These are phyloP conservation scores for Lamellibrachia satsuma DNA, from an alignment of 2,888 invertebrate genomes.

Conservation along the genomic window DNA sequence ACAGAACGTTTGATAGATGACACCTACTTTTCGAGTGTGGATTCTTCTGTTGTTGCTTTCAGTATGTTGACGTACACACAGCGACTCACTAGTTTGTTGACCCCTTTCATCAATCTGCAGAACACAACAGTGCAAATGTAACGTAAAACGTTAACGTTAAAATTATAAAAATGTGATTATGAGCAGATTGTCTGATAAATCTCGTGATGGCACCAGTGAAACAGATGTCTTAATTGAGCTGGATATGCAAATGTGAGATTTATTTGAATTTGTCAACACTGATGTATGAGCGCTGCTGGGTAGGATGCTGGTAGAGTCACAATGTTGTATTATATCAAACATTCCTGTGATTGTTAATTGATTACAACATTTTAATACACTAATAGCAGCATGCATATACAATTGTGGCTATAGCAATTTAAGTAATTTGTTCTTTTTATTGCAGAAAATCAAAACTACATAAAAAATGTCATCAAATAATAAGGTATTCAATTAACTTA, in stretches of 20 bases:
- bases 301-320: not conserved
- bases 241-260: not conserved
- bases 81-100: constrained; percentile 92
- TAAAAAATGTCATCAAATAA: no score
- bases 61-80: constrained; percentile 94
- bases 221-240: not conserved
- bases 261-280: no score
- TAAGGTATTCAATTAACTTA: no score
- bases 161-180: not conserved
- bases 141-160: not conserved
- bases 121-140: constrained; percentile 31
- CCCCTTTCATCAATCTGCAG: constrained; percentile 93
- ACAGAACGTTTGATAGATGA: not conserved
- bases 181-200: not conserved
- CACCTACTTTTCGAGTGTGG: constrained; percentile 80
- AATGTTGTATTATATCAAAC: no score
- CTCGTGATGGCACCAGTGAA: constrained; percentile 37
- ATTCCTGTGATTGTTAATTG: not conserved
- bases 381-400: no score
- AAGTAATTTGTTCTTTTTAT: no score
- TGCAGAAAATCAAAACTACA: no score
- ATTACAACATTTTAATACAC: no score
- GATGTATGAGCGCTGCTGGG: not conserved
- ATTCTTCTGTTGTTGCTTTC: constrained; percentile 80
- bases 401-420: no score